Evolutionary conservation across 2,113 vertebrate genomes (phyloP).

Genomic region (Conger conger): DNA sequence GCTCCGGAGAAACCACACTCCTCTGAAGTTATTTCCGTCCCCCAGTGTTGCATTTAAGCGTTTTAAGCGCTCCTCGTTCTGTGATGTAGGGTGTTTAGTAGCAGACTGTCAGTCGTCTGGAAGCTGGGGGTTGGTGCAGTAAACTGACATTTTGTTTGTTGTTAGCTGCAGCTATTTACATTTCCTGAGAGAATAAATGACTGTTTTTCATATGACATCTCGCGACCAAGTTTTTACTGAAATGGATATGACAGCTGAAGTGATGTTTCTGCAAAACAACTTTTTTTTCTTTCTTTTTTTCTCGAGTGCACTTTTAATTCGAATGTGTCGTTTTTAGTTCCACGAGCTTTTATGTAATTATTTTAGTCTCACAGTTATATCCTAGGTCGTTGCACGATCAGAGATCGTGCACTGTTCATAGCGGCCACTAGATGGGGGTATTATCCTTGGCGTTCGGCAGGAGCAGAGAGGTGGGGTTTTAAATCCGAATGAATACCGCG

Average conservation of each 20-base stretch:
- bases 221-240: background rate
- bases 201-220: background rate
- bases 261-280: background rate
- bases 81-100: background rate
- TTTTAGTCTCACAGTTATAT: slow-evolving; percentile 53
- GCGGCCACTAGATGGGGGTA: slow-evolving; percentile 57
- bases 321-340: slow-evolving; percentile 13
- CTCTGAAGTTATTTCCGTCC: background rate
- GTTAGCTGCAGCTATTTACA: background rate
- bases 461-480: slow-evolving; percentile 1
- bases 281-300: too few species aligned
- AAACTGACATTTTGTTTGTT: background rate
- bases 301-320: slow-evolving; percentile 39
- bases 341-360: slow-evolving; percentile 49
- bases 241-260: background rate
- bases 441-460: background rate
- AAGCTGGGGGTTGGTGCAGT: background rate
- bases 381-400: slow-evolving; percentile 16
- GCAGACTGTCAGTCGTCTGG: background rate
- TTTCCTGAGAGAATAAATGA: background rate
- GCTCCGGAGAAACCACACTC: background rate
- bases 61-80: background rate
- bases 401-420: background rate
- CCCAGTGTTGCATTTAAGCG: background rate
- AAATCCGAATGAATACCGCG: slow-evolving; percentile 29